Evolutionary conservation across 2,797 vertebrate genomes (phyloP).

Genomic region (Silurus lanzhouensis): DNA sequence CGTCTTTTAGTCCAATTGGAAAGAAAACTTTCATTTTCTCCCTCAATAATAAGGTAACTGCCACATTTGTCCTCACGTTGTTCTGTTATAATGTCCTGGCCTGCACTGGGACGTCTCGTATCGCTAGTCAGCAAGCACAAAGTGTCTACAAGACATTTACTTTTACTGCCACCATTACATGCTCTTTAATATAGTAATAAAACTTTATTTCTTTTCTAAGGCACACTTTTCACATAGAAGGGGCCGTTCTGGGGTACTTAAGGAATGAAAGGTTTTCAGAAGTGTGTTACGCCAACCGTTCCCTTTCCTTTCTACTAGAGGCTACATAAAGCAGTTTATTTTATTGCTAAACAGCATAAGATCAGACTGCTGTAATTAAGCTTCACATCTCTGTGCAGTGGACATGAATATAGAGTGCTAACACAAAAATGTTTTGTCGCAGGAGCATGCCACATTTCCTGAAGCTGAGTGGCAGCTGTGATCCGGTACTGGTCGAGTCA

Average conservation of each 20-base stretch:
- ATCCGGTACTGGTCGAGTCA: slow-evolving; percentile 16
- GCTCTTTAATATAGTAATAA: not conserved
- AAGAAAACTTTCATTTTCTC: not conserved
- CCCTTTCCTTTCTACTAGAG: not conserved
- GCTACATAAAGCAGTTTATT: not conserved
- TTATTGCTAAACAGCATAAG: not conserved
- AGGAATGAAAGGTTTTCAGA: not conserved
- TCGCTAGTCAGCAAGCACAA: not conserved
- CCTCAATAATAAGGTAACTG: not conserved
- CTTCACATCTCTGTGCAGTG: not conserved
- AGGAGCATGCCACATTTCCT: slow-evolving; percentile 15
- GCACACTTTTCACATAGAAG: not conserved
- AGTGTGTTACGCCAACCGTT: not conserved
- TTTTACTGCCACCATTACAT: slow-evolving; percentile 20
- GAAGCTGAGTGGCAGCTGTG: slow-evolving; percentile 34
- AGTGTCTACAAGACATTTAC: not conserved
- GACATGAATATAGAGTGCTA: not conserved
- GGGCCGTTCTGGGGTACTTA: not conserved
- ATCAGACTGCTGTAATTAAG: not conserved
- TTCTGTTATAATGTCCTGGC: not conserved
- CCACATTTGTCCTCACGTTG: not conserved
- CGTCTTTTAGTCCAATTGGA: not conserved
- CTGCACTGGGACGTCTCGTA: not conserved
- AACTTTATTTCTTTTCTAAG: not conserved
- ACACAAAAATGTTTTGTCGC: not conserved